Evolutionary conservation across 2,113 vertebrate genomes (phyloP).

Genomic region (Notechis scutatus): DNA sequence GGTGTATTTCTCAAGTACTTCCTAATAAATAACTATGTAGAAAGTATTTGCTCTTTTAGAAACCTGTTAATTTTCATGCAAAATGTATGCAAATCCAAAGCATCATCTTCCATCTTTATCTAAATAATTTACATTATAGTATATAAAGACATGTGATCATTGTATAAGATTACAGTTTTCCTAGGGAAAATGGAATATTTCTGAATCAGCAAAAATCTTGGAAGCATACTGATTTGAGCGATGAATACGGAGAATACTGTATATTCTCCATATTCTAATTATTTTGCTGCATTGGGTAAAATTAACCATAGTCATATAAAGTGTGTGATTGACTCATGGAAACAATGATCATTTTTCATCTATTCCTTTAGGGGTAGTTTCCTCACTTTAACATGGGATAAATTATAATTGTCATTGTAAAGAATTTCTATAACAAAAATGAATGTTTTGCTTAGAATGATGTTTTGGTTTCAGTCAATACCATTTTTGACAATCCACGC

Average conservation of each 20-base stretch:
- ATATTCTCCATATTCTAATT: rapidly evolving
- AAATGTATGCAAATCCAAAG: constrained; percentile 45
- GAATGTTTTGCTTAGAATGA: not conserved
- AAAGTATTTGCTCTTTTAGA: constrained; percentile 48
- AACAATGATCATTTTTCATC: not conserved
- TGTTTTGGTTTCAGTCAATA: not conserved
- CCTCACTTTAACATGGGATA: not conserved
- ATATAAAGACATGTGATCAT: not conserved
- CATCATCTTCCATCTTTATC: constrained; percentile 13
- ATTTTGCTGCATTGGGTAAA: not conserved
- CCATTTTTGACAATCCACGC: not conserved
- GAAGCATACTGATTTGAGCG: constrained; percentile 21
- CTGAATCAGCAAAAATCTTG: constrained; percentile 14
- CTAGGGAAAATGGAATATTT: constrained; percentile 9
- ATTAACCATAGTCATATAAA: not conserved
- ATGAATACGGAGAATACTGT: not conserved
- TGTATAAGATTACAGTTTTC: constrained; percentile 22
- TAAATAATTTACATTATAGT: constrained; percentile 33
- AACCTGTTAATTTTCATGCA: constrained; percentile 45
- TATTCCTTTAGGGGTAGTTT: not conserved
- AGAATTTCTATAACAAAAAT: not conserved
- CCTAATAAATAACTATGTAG: constrained; percentile 23
- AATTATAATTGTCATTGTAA: not conserved
- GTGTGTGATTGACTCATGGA: not conserved
- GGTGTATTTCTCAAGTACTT: constrained; percentile 43